Evolutionary conservation across 2,113 vertebrate genomes (phyloP).

Genomic region (Thamnaconus septentrionalis): DNA sequence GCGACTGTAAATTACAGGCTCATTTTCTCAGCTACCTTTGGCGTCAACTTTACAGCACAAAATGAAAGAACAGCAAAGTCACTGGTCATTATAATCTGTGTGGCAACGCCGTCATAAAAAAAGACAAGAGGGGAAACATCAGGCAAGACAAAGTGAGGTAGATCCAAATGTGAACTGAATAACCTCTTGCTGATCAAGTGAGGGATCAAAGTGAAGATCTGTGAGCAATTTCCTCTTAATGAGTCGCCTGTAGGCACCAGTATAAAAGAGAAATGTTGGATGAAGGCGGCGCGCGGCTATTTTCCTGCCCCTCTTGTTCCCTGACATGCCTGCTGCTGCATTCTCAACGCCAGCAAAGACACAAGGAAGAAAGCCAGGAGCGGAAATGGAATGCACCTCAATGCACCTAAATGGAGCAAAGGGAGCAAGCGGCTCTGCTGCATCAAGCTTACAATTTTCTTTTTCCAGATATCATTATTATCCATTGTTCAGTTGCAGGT

Average conservation of each 20-base stretch:
- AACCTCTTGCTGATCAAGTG: not conserved
- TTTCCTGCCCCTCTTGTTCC: slow-evolving; percentile 41
- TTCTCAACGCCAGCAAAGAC: slow-evolving; percentile 13
- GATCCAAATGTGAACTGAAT: too few relatives aligned
- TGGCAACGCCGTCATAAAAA: too few relatives aligned
- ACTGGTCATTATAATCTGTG: too few relatives aligned
- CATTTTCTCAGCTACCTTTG: too few relatives aligned
- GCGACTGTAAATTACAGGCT: too few relatives aligned
- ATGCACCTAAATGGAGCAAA: slow-evolving; percentile 52
- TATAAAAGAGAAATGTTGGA: slow-evolving; percentile 8
- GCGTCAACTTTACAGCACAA: too few relatives aligned
- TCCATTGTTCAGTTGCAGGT: slow-evolving; percentile 17
- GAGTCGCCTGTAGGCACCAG: slow-evolving; percentile 43
- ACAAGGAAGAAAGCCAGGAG: slow-evolving; percentile 11
- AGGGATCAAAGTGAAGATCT: slow-evolving; percentile 33
- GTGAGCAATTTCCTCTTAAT: slow-evolving; percentile 61
- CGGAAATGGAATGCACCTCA: slow-evolving; percentile 38
- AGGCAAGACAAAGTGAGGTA: too few relatives aligned
- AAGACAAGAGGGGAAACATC: too few relatives aligned
- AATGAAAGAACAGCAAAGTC: too few relatives aligned
- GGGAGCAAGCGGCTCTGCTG: not conserved
- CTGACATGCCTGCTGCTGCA: slow-evolving; percentile 30
- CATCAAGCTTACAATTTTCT: not conserved
- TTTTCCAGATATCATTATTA: slow-evolving; percentile 7
- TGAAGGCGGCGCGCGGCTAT: slow-evolving; percentile 29